These are phyloP conservation scores for Drosophila ochracea DNA, from an alignment of 2,888 invertebrate species.

Conservation along the genomic window DNA sequence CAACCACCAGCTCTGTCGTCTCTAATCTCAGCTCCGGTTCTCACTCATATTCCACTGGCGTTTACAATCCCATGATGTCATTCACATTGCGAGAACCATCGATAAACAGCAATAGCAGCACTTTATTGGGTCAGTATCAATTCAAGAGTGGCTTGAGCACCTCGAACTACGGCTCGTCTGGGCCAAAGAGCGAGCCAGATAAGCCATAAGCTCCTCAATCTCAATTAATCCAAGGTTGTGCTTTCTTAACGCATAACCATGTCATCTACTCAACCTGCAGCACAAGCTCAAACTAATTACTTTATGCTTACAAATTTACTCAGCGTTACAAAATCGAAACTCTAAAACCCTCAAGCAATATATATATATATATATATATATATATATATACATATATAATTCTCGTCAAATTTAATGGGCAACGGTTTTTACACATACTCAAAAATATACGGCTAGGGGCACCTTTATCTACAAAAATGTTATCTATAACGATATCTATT, in stretches of 20 bases:
- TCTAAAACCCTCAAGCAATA: conserved; percentile 57
- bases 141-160: conserved; percentile 48
- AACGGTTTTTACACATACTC: conserved; percentile 13
- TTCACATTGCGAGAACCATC: conserved; percentile 73
- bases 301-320: conserved; percentile 40
- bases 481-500: conserved; percentile 27
- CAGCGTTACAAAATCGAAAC: conserved; percentile 33
- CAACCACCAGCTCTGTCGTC: conserved; percentile 30
- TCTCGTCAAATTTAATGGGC: conserved; percentile 8
- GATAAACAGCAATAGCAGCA: conserved; percentile 24
- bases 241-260: conserved; percentile 8
- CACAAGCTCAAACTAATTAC: conserved; percentile 55
- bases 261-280: conserved; percentile 4
- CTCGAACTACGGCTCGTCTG: conserved; percentile 26
- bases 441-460: conserved; percentile 10
- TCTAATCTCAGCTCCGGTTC: conserved; percentile 43
- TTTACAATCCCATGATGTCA: conserved; percentile 78
- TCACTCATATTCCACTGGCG: conserved; percentile 66
- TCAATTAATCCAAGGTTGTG: conserved; percentile 45
- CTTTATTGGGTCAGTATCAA: conserved; percentile 56
- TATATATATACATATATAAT: not conserved
- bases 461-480: conserved; percentile 30
- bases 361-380: conserved; percentile 46
- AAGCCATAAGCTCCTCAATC: conserved; percentile 49
- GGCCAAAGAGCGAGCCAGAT: conserved; percentile 46